Evolutionary conservation across 2,113 vertebrate genomes (phyloP), one percentile per base, ranked within the genome.

Genomic region (Sceloporus undulatus): DNA sequence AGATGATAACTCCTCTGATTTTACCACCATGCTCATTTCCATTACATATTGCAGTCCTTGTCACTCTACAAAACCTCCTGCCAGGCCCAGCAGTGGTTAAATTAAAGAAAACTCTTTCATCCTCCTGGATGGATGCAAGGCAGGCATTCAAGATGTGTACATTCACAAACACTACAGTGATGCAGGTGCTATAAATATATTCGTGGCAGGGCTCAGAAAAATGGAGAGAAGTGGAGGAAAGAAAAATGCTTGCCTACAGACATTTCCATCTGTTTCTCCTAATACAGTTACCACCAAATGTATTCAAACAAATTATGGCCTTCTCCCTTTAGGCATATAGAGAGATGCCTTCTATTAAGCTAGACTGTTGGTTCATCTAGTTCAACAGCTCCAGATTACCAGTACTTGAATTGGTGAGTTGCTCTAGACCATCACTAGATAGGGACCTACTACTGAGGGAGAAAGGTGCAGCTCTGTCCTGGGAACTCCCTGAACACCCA

Each of bases 1-100:
- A 91, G 78, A 87, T 76, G 76, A 91, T 75, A 65, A 70, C 68
- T 87, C 85, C 86, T 23, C 79, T 65, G 85, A 90, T 90, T 85
- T 88, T 27, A 52, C 70, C 65, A 73, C 76, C 59, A 85, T 75
- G 29, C 77, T 84, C 79, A 71, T 82, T 86, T 70, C 73, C 66
- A 48, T 81, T 56, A 81, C 86, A 90, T 91, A 92, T 81, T 38
- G 42, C 65, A 79, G 87, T 19, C 75, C 89, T 88, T 90, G 87
- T 80, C 86, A 90, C 66, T 65, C 82, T 56, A 19, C 54, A 78
- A 82, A 71, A 27, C 76, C 84, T 88, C 82, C 87, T 87, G 91
- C 73, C 88, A 89, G 75, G 85, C 79, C 82, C 29, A 0, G 0
- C 86, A 79, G 21, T 82, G 90, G 76, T 66, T 65, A 90, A 89